Evolutionary conservation across 1,140 invertebrate genomes (phyloP), one percentile per base, ranked within the genome.

Genomic region (Cotesia vestalis): DNA sequence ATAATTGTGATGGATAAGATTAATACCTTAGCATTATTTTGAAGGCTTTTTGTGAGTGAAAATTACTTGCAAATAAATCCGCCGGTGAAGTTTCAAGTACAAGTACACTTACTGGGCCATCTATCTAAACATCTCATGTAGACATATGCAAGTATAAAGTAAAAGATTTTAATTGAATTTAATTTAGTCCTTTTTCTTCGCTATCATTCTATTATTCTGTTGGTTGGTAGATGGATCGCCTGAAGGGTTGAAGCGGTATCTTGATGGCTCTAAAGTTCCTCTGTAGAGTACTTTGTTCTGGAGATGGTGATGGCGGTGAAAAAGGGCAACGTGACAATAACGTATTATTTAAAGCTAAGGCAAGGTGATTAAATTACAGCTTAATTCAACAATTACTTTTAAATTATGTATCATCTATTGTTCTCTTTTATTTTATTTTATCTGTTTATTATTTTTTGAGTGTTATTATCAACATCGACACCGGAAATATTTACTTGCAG

Each of bases 51-150:
- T 78, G 75, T 71, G 73, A 73, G 78, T 76, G 77, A 79, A 84
- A 85, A 85, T 86, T 83, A 80, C 83, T 85, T 79, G 81, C 80
- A 82, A 85, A 84, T 85, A 85, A 84, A 85, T 78, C 77, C 78
- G 69, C 73, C 74, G 76, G 51, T 62, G 11, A 34, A 71, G 73
- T 35, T 36, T 11, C 40, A 46, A 46, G 6, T 46, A 46, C 40
- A 46, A 46, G 6, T 46, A 8, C 40, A 77, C 76, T 71, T 77
- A 75, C 76, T 78, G 66, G 40, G 6, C 11, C 40, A 46, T 46
- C 40, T 11, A 46, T 46, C 40, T 46, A 6, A 9, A 46, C 9
- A 40, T 46, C 6, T 46, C 40, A 46, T 46, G 11, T 11, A 46
- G 6, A 46, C 11, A 46, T 8, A 46, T 46, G 40, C 11, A 46